phyloP scores from a whole-genome alignment of 2,888 invertebrate genomes.

The Xanthia icteritia region DNA sequence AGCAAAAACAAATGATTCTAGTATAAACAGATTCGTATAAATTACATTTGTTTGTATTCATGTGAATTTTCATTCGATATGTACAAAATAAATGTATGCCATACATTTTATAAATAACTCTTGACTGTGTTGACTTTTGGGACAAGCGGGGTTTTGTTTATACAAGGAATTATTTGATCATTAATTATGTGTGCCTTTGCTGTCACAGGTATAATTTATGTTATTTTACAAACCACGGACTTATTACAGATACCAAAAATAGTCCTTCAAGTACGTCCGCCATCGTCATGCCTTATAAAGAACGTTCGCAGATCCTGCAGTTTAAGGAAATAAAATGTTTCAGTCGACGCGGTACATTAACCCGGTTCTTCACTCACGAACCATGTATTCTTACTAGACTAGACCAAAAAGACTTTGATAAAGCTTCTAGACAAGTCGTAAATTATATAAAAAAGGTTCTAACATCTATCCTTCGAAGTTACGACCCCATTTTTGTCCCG shows the following conservation, averaged over 20 bases:
- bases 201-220: constrained; percentile 11
- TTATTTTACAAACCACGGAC: constrained; percentile 8
- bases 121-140: constrained; percentile 16
- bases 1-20: constrained; percentile 22
- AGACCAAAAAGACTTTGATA: constrained; percentile 55
- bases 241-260: neutral
- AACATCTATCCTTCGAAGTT: constrained; percentile 61
- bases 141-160: constrained; percentile 22
- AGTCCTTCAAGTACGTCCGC: neutral
- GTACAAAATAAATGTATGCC: constrained; percentile 38
- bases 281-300: constrained; percentile 45
- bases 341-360: constrained; percentile 63
- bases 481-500: constrained; percentile 49
- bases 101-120: constrained; percentile 26
- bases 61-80: constrained; percentile 38
- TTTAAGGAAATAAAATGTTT: constrained; percentile 60
- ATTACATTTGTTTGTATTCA: constrained; percentile 32
- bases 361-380: constrained; percentile 62
- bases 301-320: constrained; percentile 30
- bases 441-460: constrained; percentile 63
- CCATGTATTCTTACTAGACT: constrained; percentile 54
- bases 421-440: constrained; percentile 64
- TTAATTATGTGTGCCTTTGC: constrained; percentile 6
- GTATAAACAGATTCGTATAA: constrained; percentile 5
- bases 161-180: constrained; percentile 37